These are phyloP conservation scores for Periophthalmodon schlosseri DNA, from an alignment of 2,113 vertebrate genomes.

Conservation along the genomic window DNA sequence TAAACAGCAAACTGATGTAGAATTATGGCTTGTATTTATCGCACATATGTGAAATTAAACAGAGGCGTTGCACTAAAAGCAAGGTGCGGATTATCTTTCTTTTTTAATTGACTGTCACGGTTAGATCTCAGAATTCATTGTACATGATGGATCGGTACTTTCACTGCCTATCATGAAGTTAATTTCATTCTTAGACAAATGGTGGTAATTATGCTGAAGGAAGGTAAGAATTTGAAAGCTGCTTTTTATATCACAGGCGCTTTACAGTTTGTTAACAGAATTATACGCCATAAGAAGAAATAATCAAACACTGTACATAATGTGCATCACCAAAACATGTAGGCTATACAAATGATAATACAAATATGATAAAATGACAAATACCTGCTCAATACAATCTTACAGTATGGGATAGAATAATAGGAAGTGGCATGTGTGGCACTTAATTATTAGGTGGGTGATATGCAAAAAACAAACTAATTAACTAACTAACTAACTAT, in stretches of 20 bases:
- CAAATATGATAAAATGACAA: neutral
- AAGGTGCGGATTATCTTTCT: conserved; percentile 73
- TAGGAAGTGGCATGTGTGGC: neutral
- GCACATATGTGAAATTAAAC: conserved; percentile 70
- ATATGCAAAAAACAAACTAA: too few species aligned
- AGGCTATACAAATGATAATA: neutral
- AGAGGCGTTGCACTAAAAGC: conserved; percentile 70
- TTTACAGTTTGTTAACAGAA: conserved; percentile 44
- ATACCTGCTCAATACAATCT: conserved; percentile 3
- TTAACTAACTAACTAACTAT: too few species aligned
- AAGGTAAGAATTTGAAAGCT: conserved; percentile 68
- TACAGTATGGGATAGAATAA: neutral
- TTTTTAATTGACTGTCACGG: conserved; percentile 82
- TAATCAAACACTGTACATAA: conserved; percentile 10
- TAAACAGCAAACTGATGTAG: conserved; percentile 69
- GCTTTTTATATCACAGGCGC: conserved; percentile 53
- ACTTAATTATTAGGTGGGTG: too few species aligned
- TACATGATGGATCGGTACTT: conserved; percentile 72
- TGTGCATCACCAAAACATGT: conserved; percentile 20
- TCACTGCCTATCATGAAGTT: conserved; percentile 78
- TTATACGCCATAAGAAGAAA: conserved; percentile 34
- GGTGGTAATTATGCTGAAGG: conserved; percentile 68
- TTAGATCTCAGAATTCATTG: conserved; percentile 71
- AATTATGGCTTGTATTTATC: conserved; percentile 72
- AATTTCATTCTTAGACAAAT: conserved; percentile 76